Base-by-base conservation (phyloP, 2,113 vertebrate species). In the Struthio camelus region DNA sequence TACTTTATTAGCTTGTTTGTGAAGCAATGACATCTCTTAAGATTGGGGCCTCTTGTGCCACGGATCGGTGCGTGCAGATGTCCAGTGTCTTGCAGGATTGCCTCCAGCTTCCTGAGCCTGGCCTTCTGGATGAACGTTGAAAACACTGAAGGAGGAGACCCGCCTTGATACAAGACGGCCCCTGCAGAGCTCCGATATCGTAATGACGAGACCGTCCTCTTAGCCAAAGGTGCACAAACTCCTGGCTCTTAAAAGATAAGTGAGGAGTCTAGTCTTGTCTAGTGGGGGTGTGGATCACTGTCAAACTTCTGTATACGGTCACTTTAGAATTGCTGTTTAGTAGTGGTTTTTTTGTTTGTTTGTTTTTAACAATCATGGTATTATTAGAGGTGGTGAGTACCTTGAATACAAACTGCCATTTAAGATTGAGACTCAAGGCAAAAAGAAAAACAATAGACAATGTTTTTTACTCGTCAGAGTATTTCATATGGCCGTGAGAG, bases 31-130 rank as follows among this genome's bases (percentile, higher is more conserved):
- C 15, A 20, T 62, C 34, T 62, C 34, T 64, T 90, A 85, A 90
- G 38, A 54, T 2, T 42, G 44, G 40, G 80, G n/a, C 30, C 51
- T n/a, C 66, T 79, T 58, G 78, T 85, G 50, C 64, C 59, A 17
- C 58, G 51, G 82, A 25, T 44, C 23, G 53, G 7, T 5, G 8
- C 15, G 48, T 92, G 64, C 84, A 95, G 96, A 78, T 94, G 50
- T 71, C 95, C n/a, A 76, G 76, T 84, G 56, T 56, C 64, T 95
- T 96, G 24, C 67, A 95, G 71, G 42, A 36, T 38, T 91, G 59
- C 17, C 59, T 80, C 14, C 50, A 71, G 38, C 67, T 86, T 87
- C 66, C 62, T 2, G 1, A 76, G 84, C 40, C 8, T 34, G 66
- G 75, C 40, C 3, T 34, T 87, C 2, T 46, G 2, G n/a, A 51